Evolutionary conservation across 2,888 invertebrate genomes (phyloP), one percentile per base, ranked within the genome.

Genomic region (Pherbina coryleti): DNA sequence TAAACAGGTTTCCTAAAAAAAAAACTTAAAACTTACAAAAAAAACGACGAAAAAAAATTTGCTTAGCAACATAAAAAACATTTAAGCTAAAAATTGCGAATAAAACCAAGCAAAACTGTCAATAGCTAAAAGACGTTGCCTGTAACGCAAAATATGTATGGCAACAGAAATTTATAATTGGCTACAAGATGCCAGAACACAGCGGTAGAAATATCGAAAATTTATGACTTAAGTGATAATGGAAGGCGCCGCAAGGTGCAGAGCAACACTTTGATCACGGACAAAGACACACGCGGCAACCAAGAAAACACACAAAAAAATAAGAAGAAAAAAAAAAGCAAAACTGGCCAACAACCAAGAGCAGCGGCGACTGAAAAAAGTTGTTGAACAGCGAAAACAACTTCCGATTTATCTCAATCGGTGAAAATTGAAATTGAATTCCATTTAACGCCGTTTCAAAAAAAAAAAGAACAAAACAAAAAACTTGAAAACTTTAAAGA

Each of bases 171-270:
- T 44, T 44, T 44, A 44, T 44, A 44, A 44, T 44, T 44, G 44
- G 44, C 44, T 44, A 44, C 44, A 44, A 44, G 44, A 44, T 44
- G 44, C 7, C 44, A 44, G 44, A 44, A 60, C 25, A 60, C 57
- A 60, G 57, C 57, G 19, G 57, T 67, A 77, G 66, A 37, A 78
- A 80, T 64, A 78, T 72, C 66, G 60, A 78, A 78, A 84, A 86
- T 87, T 87, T 87, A 87, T 84, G 85, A 84, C 83, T 83, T 82
- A 76, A 81, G 83, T 79, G 86, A 87, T 87, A 87, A 86, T 76
- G 79, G 81, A 83, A 84, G 86, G 87, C 86, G 87, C 87, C 86
- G 86, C 87, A 86, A 87, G 86, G 86, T 86, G 87, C 82, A 83
- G 79, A 79, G 44, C 79, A 78, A 64, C 76, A 70, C 25, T 44